Evolutionary conservation across 2,797 vertebrate genomes (phyloP), one percentile per base, ranked within the genome.

Genomic region (Ataeniobius toweri): DNA sequence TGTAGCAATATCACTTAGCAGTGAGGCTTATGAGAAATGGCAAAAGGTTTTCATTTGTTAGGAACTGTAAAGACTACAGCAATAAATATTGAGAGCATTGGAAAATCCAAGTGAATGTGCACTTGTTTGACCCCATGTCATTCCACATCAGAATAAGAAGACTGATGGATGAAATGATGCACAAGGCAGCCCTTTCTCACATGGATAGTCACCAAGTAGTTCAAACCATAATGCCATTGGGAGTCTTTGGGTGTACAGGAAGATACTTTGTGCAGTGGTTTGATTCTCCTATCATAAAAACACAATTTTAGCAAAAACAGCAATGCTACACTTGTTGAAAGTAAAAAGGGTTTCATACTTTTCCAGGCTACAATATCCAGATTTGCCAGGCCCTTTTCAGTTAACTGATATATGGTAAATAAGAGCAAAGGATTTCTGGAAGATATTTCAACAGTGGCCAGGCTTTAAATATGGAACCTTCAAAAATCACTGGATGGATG

Each of bases 101-200:
- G 22, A 26, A 46, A 69, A 69, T 44, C 13, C 41, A 46, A 69
- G 41, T 69, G 24, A 46, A 69, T 46, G 41, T 26, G 39, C 5
- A 69, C 41, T 46, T 69, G 22, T 46, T 44, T 69, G 39, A 69
- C 67, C 24, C 41, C 41, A 58, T 46, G 67, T 69, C 67, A 46
- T 26, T 39, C 71, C 36, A 56, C 44, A 78, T 75, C 58, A 50
- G 76, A 78, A 77, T 59, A 67, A 53, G 28, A 71, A 36, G 70
- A 56, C 50, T 73, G 71, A 56, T 53, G 70, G 50, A 12, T 71
- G 51, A 73, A 39, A 41, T 56, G 71, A 16, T 73, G 31, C 31
- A 41, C 28, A 22, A 74, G 28, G 26, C 56, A 63, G 44, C 73
- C 63, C 10, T 76, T 68, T 41, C 50, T 68, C 36, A 68, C 28